Conservation (phyloP, 2,113 vertebrate genomes). For the Crotalus viridis region DNA sequence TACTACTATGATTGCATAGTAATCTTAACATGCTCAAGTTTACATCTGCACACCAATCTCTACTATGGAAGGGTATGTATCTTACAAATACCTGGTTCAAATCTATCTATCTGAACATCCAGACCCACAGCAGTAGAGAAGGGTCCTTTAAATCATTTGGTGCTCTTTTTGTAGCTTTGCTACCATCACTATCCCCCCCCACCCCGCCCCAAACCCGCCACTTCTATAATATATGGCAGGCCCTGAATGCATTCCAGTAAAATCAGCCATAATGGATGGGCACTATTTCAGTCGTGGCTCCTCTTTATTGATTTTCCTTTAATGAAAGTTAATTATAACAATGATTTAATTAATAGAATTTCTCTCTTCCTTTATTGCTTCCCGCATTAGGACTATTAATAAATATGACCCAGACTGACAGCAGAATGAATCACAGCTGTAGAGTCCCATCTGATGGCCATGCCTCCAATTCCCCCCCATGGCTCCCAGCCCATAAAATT, state of each 20-base stretch:
- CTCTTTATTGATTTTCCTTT: slow-evolving; percentile 78
- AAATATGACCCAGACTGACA: slow-evolving; percentile 68
- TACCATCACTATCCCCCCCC: slow-evolving; percentile 38
- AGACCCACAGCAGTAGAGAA: background rate
- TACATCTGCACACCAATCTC: background rate
- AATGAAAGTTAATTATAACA: slow-evolving; percentile 82
- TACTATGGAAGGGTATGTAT: background rate
- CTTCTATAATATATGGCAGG: slow-evolving; percentile 33
- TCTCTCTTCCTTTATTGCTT: slow-evolving; percentile 73
- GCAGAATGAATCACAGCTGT: slow-evolving; percentile 63
- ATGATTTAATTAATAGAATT: slow-evolving; percentile 80
- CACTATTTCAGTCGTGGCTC: slow-evolving; percentile 63
- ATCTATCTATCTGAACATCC: background rate
- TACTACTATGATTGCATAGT: background rate
- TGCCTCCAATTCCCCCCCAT: slow-evolving; percentile 40
- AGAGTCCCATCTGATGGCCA: slow-evolving; percentile 39
- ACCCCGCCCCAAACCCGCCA: slow-evolving; percentile 4
- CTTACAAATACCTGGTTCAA: background rate
- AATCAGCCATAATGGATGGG: slow-evolving; percentile 71
- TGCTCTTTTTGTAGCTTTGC: slow-evolving; percentile 23
- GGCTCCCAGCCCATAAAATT: slow-evolving; percentile 66
- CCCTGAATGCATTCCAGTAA: slow-evolving; percentile 67
- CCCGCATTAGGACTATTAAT: slow-evolving; percentile 73
- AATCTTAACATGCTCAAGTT: background rate
- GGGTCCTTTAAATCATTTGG: slow-evolving; percentile 28